Evolutionary conservation across 2,113 vertebrate species (phyloP), one percentile per base, ranked within the genome.

Genomic region (Clarias gariepinus): DNA sequence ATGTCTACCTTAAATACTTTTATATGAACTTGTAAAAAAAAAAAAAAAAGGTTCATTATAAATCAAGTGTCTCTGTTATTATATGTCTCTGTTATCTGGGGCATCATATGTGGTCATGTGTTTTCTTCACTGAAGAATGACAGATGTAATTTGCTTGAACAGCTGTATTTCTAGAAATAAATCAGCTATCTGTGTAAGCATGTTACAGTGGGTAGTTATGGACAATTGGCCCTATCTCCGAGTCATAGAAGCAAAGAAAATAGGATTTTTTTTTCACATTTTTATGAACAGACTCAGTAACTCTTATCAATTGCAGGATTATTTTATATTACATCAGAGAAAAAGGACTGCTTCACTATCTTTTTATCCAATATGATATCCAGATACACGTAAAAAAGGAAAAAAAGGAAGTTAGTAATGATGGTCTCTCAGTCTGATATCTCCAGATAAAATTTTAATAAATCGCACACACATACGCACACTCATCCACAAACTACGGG

Each of bases 41-140:
- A n/a, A 25, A 33, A 8, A 77, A 30, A 78, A n/a, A n/a, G n/a
- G 11, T 66, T 18, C 41, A 85, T 77, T 78, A 78, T 78, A 78
- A 85, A 61, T 63, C 82, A 58, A 58, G 73, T 58, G 28, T 83
- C 68, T 58, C 82, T 81, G 68, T 25, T 12, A 66, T 13, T 28
- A 16, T 41, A 41, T 41, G 41, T 41, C 41, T 41, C 41, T 41
- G 41, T 41, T 41, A 8, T 47, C 47, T 47, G 47, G 69, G 16
- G 30, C 7, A 21, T 52, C 41, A 47, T 77, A 41, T 30, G 73
- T 78, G 78, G 64, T 85, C 60, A 78, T 66, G 60, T 10, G 3
- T 53, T 64, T 47, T 21, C 3, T 47, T 52, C 41, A 36, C 33
- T 73, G 21, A 36, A 52, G 73, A 15, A 2, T n/a, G 41, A 53